Conservation (phyloP, 2,113 vertebrate species). For the Oncorhynchus mykiss region DNA sequence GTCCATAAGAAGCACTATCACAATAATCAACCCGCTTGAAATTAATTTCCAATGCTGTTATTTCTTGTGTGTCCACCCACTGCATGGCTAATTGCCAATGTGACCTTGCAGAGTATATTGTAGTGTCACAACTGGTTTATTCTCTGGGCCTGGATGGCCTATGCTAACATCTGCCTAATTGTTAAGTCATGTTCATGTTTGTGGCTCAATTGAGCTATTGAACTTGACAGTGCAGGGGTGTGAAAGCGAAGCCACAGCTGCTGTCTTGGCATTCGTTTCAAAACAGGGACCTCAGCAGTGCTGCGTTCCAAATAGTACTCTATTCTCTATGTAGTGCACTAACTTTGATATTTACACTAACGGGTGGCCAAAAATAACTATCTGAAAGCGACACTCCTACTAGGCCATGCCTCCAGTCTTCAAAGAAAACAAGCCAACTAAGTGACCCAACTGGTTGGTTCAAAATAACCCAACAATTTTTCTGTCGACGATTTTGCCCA, state of each 20-base stretch:
- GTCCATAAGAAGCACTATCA: background rate
- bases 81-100: conserved; percentile 13
- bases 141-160: background rate
- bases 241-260: background rate
- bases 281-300: too few relatives aligned
- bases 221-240: conserved; percentile 3
- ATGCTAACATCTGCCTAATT: conserved; percentile 12
- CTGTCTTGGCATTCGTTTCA: too few relatives aligned
- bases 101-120: background rate
- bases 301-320: too few relatives aligned
- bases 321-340: too few relatives aligned
- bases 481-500: too few relatives aligned
- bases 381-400: too few relatives aligned
- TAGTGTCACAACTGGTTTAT: conserved; percentile 18
- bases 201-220: background rate
- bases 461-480: too few relatives aligned
- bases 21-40: background rate
- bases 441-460: too few relatives aligned
- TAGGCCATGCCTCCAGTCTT: too few relatives aligned
- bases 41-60: background rate
- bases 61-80: background rate
- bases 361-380: too few relatives aligned
- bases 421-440: too few relatives aligned
- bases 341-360: too few relatives aligned
- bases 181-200: conserved; percentile 13